Evolutionary conservation across 1,140 invertebrate genomes (phyloP).

Genomic region (Drosophila neocordata): DNA sequence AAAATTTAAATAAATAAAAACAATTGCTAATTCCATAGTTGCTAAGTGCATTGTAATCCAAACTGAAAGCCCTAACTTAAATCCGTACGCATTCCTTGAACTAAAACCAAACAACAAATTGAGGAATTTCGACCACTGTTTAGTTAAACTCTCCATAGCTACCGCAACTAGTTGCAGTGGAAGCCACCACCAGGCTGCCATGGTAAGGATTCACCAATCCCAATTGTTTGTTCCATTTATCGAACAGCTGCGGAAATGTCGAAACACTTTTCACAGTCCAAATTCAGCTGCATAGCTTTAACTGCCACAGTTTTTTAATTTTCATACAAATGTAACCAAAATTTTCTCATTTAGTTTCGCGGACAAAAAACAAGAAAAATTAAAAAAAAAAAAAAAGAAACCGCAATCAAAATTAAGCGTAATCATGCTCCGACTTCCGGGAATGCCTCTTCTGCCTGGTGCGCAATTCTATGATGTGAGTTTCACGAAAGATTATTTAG

Average conservation of each 20-base stretch:
- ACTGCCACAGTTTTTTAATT: conserved; percentile 41
- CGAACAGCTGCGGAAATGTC: conserved; percentile 61
- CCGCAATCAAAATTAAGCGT: conserved; percentile 21
- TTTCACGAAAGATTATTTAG: background rate
- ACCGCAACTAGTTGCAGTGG: conserved; percentile 60
- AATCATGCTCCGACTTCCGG: conserved; percentile 70
- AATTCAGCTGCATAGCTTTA: conserved; percentile 43
- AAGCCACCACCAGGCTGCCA: conserved; percentile 35
- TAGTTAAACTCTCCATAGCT: conserved; percentile 31
- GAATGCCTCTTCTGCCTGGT: conserved; percentile 78
- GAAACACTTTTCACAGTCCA: conserved; percentile 39
- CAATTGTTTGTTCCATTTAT: conserved; percentile 74
- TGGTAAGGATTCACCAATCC: conserved; percentile 53
- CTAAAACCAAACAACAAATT: background rate
- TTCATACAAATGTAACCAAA: conserved; percentile 34
- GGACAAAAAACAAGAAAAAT: background rate
- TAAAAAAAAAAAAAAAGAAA: conserved; percentile 2
- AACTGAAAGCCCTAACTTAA: too few relatives aligned
- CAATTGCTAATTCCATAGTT: too few relatives aligned
- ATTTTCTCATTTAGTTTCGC: conserved; percentile 27
- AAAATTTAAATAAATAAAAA: too few relatives aligned
- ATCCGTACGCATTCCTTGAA: background rate
- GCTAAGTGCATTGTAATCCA: too few relatives aligned
- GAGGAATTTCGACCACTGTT: background rate
- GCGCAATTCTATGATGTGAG: conserved; percentile 77